A percentile compares a stretch with the other conserved stretches of the same genome.
These are phyloP conservation scores for Sclerurus mexicanus DNA, from an alignment of 2,113 vertebrate species.

Conservation along the genomic window DNA sequence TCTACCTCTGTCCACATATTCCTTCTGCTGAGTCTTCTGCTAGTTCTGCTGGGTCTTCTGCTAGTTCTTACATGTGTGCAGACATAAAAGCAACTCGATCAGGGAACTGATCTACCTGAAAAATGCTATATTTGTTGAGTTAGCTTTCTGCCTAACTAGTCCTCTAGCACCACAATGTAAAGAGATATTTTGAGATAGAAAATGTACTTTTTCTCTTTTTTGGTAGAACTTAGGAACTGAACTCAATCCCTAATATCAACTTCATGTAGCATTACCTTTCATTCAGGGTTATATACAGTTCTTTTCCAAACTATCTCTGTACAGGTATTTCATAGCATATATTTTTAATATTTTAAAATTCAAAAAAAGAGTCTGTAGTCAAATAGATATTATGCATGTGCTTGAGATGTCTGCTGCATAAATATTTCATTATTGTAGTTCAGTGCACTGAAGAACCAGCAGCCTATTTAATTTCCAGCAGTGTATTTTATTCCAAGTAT, in stretches of 20 bases:
- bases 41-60: background rate
- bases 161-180: background rate
- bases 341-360: background rate
- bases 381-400: background rate
- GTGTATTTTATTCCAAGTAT: background rate
- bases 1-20: background rate
- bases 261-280: background rate
- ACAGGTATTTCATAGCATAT: background rate
- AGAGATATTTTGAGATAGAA: background rate
- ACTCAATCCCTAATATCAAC: background rate
- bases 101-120: background rate
- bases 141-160: background rate
- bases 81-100: background rate
- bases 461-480: background rate
- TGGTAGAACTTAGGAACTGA: background rate
- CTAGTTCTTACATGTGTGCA: accelerated
- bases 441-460: background rate
- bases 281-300: background rate
- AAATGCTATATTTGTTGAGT: background rate
- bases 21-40: background rate
- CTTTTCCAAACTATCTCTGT: background rate
- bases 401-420: background rate
- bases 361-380: background rate
- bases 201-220: background rate
- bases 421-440: background rate